These are phyloP conservation scores for Formica aserva DNA, from an alignment of 2,888 invertebrate species.

Conservation along the genomic window DNA sequence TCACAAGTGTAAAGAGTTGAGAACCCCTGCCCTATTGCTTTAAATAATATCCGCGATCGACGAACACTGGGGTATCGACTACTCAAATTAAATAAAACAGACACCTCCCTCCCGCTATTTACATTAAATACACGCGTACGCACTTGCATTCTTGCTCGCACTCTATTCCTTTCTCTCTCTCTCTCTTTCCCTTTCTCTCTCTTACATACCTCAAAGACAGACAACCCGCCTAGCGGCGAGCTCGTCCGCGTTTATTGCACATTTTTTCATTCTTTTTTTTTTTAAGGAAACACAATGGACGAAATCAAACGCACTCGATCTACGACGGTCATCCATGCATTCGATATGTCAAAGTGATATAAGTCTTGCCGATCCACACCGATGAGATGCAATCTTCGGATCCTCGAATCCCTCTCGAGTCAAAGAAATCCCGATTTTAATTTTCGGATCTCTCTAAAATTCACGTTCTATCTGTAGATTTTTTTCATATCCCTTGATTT, in stretches of 20 bases:
- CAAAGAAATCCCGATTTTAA: neutral
- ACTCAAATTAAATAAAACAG: constrained; percentile 76
- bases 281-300: constrained; percentile 44
- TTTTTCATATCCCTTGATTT: neutral
- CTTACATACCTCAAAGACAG: constrained; percentile 29
- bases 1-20: constrained; percentile 33
- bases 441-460: neutral
- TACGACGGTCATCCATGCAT: constrained; percentile 62
- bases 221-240: constrained; percentile 16
- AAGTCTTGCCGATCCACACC: constrained; percentile 56
- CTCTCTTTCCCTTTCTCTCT: constrained; percentile 13
- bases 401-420: neutral
- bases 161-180: neutral
- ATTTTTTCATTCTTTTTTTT: constrained; percentile 56
- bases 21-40: constrained; percentile 81
- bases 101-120: constrained; percentile 78
- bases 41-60: constrained; percentile 82
- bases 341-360: constrained; percentile 83
- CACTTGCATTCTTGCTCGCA: neutral
- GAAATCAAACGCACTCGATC: constrained; percentile 59
- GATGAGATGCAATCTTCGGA: constrained; percentile 13
- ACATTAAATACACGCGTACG: constrained; percentile 82
- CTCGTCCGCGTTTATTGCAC: constrained; percentile 67
- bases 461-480: neutral
- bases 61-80: constrained; percentile 81